phyloP scores from a whole-genome alignment of 2,888 invertebrate species.

The Leptothorax acervorum region DNA sequence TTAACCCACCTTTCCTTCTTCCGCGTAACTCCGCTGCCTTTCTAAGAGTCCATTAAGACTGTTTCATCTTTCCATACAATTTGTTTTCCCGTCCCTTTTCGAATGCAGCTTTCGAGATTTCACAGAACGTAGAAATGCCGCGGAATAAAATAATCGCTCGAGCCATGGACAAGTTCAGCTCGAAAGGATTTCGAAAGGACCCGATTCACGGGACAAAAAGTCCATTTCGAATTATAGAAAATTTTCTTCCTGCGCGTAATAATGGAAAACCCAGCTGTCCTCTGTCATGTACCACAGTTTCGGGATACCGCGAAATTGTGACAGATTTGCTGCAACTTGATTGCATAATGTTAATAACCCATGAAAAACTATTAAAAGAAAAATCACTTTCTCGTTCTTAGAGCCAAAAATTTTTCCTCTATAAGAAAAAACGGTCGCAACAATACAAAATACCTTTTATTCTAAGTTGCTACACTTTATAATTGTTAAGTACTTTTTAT shows the following conservation, averaged over 20 bases:
- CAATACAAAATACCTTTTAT: not conserved
- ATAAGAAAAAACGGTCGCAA: not conserved
- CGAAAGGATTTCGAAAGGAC: constrained; percentile 9
- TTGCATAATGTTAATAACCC: not conserved
- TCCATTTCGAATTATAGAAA: constrained; percentile 58
- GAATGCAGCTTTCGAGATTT: constrained; percentile 61
- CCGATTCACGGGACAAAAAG: constrained; percentile 19
- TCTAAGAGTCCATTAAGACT: constrained; percentile 75
- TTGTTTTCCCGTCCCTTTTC: constrained; percentile 73
- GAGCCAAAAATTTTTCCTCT: not conserved
- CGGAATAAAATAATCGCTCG: constrained; percentile 66
- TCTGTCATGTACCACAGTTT: not conserved
- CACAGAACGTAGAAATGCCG: constrained; percentile 60
- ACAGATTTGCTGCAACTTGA: not conserved
- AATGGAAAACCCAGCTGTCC: not conserved
- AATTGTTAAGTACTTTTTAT: not conserved
- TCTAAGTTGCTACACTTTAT: not conserved
- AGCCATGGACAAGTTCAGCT: constrained; percentile 37
- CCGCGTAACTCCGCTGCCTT: constrained; percentile 64
- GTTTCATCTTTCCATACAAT: constrained; percentile 76
- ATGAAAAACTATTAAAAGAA: not conserved
- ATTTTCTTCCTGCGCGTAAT: not conserved
- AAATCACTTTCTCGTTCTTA: not conserved
- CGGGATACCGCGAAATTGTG: not conserved
- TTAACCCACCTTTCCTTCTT: constrained; percentile 58